These are phyloP conservation scores for Cryptocheilus praepositus DNA, from an alignment of 2,888 invertebrate genomes.

Conservation along the genomic window DNA sequence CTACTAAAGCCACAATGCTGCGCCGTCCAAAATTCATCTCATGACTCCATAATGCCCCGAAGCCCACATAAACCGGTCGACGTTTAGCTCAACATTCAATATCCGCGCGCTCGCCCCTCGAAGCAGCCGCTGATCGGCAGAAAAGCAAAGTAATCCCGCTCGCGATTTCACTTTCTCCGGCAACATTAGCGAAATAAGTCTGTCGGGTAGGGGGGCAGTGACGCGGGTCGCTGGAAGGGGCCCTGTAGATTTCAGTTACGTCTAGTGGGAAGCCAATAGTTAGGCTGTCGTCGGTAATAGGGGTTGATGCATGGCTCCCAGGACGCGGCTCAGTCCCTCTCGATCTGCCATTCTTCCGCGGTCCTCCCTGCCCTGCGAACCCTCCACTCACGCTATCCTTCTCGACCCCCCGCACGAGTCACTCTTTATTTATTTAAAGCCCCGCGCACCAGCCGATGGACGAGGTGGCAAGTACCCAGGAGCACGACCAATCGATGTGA, in stretches of 20 bases:
- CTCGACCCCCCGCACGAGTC: slow-evolving; percentile 33
- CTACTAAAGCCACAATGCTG: too few species aligned
- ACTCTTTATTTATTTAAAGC: slow-evolving; percentile 65
- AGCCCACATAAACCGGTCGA: too few species aligned
- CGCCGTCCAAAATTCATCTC: too few species aligned
- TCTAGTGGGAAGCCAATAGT: slow-evolving; percentile 58
- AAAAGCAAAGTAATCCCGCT: too few species aligned
- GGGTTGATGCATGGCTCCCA: slow-evolving; percentile 70
- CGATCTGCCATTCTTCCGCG: slow-evolving; percentile 47
- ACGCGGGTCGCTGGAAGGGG: neutral
- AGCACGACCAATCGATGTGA: slow-evolving; percentile 27
- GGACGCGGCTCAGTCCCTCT: slow-evolving; percentile 51
- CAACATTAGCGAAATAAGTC: neutral
- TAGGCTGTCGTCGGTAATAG: slow-evolving; percentile 65
- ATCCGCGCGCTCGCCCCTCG: too few species aligned
- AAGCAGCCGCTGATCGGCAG: too few species aligned
- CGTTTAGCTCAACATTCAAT: too few species aligned
- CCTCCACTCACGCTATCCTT: slow-evolving; percentile 13
- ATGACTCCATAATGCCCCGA: too few species aligned
- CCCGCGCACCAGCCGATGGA: slow-evolving; percentile 32
- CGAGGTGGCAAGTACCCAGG: too few species aligned
- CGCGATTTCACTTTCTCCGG: too few species aligned
- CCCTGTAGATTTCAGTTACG: slow-evolving; percentile 69
- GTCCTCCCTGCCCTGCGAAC: slow-evolving; percentile 19
- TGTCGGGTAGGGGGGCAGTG: neutral